phyloP scores from a whole-genome alignment of 2,888 invertebrate genomes.

The Hedya salicella region DNA sequence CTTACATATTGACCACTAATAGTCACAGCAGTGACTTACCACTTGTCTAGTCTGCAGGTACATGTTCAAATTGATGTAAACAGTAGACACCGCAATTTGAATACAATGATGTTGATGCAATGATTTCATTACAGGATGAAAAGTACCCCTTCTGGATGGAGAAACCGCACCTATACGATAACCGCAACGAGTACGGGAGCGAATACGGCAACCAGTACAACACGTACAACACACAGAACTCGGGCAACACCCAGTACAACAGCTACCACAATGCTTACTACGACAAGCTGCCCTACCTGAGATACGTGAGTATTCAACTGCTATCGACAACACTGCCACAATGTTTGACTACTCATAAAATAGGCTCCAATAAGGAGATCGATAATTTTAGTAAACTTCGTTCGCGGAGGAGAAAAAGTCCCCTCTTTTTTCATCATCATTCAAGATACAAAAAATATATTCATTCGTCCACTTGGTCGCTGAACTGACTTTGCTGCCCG shows the following conservation, averaged over 20 bases:
- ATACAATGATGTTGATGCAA: background rate
- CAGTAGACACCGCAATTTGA: too few species aligned
- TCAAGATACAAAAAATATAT: too few species aligned
- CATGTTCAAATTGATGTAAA: too few species aligned
- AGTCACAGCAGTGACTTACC: too few species aligned
- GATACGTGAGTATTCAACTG: constrained; percentile 85
- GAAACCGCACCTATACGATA: constrained; percentile 79
- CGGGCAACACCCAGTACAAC: constrained; percentile 58
- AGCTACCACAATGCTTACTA: constrained; percentile 71
- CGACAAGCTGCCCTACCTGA: constrained; percentile 87
- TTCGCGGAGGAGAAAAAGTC: too few species aligned
- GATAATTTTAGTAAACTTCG: too few species aligned
- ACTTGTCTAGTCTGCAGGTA: too few species aligned
- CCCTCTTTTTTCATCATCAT: too few species aligned
- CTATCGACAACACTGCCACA: background rate
- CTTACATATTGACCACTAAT: too few species aligned
- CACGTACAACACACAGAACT: constrained; percentile 61
- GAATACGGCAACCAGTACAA: constrained; percentile 38
- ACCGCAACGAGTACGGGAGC: constrained; percentile 42
- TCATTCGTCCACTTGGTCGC: too few species aligned
- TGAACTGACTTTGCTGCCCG: too few species aligned
- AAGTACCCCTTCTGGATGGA: constrained; percentile 92
- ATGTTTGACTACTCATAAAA: background rate
- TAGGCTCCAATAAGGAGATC: too few species aligned
- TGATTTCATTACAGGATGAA: constrained; percentile 84